These are phyloP conservation scores for Pyxicephalus adspersus DNA, from an alignment of 2,113 vertebrate genomes.

Conservation along the genomic window DNA sequence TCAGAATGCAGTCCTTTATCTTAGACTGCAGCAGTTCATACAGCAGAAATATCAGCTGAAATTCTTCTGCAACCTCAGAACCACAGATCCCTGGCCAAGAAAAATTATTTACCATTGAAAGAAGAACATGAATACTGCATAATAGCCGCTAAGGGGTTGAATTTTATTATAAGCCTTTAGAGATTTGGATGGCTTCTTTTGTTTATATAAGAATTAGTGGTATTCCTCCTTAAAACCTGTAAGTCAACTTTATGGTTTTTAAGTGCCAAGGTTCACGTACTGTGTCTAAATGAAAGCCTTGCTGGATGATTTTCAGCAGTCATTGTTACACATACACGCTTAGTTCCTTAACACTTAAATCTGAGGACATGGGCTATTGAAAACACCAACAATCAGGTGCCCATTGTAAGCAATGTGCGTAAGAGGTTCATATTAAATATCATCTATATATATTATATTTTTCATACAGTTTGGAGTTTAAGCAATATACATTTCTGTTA, in stretches of 20 bases:
- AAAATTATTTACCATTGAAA: conserved; percentile 7
- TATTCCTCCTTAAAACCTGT: background rate
- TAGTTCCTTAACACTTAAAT: too few species aligned
- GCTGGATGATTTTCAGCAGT: too few species aligned
- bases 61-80: background rate
- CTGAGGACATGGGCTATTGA: too few species aligned
- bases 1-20: conserved; percentile 21
- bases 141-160: background rate
- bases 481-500: too few species aligned
- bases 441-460: too few species aligned
- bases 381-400: too few species aligned
- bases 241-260: background rate
- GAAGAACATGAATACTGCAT: background rate
- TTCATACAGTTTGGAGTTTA: too few species aligned
- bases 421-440: too few species aligned
- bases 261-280: background rate
- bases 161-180: conserved; percentile 8
- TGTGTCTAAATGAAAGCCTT: too few species aligned
- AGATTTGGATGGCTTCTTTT: conserved; percentile 7
- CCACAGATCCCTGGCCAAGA: background rate
- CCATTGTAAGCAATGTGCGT: too few species aligned
- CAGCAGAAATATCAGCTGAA: background rate
- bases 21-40: background rate
- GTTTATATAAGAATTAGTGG: conserved; percentile 24
- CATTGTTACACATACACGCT: too few species aligned